These are phyloP conservation scores for Pheosia gnoma DNA, from an alignment of 2,888 invertebrate species.

Conservation along the genomic window DNA sequence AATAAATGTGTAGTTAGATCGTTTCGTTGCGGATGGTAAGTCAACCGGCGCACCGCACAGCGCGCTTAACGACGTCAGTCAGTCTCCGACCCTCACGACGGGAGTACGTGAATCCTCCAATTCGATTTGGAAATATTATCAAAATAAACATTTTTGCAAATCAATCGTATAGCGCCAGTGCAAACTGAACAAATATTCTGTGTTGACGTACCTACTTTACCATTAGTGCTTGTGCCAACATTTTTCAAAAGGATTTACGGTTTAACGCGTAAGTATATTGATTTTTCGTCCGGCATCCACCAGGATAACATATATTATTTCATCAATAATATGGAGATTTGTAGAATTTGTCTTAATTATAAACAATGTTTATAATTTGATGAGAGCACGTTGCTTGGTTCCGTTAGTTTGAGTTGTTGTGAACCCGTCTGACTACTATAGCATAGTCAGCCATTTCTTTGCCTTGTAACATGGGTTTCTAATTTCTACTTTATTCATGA, in stretches of 20 bases:
- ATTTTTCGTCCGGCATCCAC: conserved; percentile 45
- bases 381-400: conserved; percentile 65
- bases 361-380: conserved; percentile 38
- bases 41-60: conserved; percentile 53
- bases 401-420: conserved; percentile 73
- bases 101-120: conserved; percentile 39
- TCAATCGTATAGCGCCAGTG: conserved; percentile 52
- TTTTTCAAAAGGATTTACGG: conserved; percentile 47
- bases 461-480: conserved; percentile 21
- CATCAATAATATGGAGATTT: conserved; percentile 5
- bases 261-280: conserved; percentile 61
- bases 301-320: conserved; percentile 26
- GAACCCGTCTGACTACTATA: conserved; percentile 62
- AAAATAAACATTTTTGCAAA: conserved; percentile 45
- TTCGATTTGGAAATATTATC: conserved; percentile 35
- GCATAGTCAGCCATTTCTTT: conserved; percentile 43
- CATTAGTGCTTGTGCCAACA: conserved; percentile 42
- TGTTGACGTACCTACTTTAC: conserved; percentile 40
- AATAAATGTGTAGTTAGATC: conserved; percentile 31
- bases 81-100: conserved; percentile 44
- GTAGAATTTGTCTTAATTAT: conserved; percentile 15
- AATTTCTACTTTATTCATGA: conserved; percentile 6
- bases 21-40: conserved; percentile 38
- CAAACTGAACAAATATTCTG: conserved; percentile 46
- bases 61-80: conserved; percentile 63